These are phyloP conservation scores for Urocyon cinereoargenteus DNA, from an alignment of 2,797 vertebrate genomes.

Conservation along the genomic window DNA sequence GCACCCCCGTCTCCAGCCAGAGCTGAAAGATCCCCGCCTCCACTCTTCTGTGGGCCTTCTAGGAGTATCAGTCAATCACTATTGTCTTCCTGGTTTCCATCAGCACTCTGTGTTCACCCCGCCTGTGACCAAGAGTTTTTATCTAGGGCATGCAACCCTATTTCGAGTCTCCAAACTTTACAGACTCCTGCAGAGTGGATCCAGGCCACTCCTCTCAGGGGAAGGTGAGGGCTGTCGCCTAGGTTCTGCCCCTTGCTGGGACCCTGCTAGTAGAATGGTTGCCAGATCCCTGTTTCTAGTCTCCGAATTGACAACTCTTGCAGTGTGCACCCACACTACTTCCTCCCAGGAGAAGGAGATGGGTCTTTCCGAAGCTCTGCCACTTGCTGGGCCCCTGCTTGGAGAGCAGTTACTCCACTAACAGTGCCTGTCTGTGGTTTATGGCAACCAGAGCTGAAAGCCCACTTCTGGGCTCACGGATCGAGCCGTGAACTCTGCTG, in stretches of 20 bases:
- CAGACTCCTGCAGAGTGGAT: background rate
- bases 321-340: background rate
- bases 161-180: background rate
- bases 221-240: accelerated
- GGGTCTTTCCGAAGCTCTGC: too few relatives aligned
- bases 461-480: background rate
- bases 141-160: background rate
- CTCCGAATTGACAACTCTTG: background rate
- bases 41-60: background rate
- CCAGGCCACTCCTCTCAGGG: too few relatives aligned
- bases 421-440: background rate
- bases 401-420: background rate
- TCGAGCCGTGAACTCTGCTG: background rate
- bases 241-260: background rate
- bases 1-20: background rate
- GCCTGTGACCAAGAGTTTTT: background rate
- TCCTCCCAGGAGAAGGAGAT: accelerated
- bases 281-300: background rate
- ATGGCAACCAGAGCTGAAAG: background rate
- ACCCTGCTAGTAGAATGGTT: background rate
- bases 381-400: background rate
- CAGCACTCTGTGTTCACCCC: background rate
- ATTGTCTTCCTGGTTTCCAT: background rate
- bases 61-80: background rate
- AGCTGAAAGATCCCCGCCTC: background rate